Base-by-base conservation (phyloP, 1,140 invertebrate species). In the Megalonaias nervosa region DNA sequence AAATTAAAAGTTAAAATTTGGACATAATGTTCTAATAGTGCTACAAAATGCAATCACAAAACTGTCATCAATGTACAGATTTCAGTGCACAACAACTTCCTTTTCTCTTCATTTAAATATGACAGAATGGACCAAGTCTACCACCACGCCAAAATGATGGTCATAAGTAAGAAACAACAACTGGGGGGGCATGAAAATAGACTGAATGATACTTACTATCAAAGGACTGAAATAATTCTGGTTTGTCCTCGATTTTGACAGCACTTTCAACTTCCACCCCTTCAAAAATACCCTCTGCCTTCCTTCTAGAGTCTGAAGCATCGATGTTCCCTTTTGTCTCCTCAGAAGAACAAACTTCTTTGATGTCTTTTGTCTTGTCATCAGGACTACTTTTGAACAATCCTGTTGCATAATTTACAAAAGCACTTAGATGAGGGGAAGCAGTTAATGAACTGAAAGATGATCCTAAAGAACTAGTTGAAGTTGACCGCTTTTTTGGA, bases 201-300 rank as follows among this genome's bases (percentile, higher is more conserved):
- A 66, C 55, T 48, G 9, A 69, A 17, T 26, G 1, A 62, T 70
- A 81, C 96, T 95, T 92, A 98, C 97, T 97, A 90, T 98, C 97
- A 90, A 98, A 95, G 69, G 96, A 96, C 74, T 95, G 95, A 92
- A 98, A 98, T 58, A 98, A 93, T 90, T 97, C 96, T 13, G 97
- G 96, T 94, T 96, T 97, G 87, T 98, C 97, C 81, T 98, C 97
- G 74, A 97, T 94, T 38, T 96, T 96, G 69, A 98, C 96, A 94
- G 97, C 85, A 81, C 78, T 88, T 75, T 85, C 85, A 72, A 89
- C 86, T 6, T 81, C 83, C 4, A 87, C 77, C 64, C 80, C 79
- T 57, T 57, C 14, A 65, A 64, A 21, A 15, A 21, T 0, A 48
- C 38, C 38, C 11, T 48, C 38, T 48, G 38, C 9, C 38, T 48